Conservation (phyloP, 2,797 vertebrate species). For the Melanotaenia maccullochi region DNA sequence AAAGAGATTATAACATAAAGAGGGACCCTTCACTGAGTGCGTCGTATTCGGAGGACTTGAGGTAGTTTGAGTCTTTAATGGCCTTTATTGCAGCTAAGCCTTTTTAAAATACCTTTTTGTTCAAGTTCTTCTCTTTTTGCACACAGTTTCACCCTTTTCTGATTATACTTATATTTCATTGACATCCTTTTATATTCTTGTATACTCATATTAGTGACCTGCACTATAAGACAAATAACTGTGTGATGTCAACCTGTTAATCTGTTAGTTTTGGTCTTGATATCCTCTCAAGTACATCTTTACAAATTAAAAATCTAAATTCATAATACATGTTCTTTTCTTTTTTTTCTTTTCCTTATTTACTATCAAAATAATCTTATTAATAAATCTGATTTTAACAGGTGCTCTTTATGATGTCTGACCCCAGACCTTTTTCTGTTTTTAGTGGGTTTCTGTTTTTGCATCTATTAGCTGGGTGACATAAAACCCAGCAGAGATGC, state of each 20-base stretch:
- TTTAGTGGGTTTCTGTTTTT: slow-evolving; percentile 29
- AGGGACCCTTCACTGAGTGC: slow-evolving; percentile 29
- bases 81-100: slow-evolving; percentile 5
- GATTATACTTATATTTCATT: slow-evolving; percentile 31
- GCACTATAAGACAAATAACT: neutral
- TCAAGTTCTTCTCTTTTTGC: slow-evolving; percentile 16
- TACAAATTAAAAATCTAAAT: neutral
- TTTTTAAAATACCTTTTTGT: slow-evolving; percentile 14
- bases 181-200: slow-evolving; percentile 19
- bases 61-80: slow-evolving; percentile 19
- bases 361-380: neutral
- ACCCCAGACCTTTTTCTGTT: slow-evolving; percentile 29
- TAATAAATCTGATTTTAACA: neutral
- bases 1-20: slow-evolving; percentile 28
- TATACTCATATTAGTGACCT: neutral
- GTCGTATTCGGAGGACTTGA: slow-evolving; percentile 29
- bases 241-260: neutral
- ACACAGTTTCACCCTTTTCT: slow-evolving; percentile 24
- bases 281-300: neutral
- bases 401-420: slow-evolving; percentile 3
- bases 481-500: slow-evolving; percentile 23
- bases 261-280: slow-evolving; percentile 2
- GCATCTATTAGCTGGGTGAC: slow-evolving; percentile 35
- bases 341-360: neutral
- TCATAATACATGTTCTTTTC: neutral